These are phyloP conservation scores for Riptortus pedestris DNA, from an alignment of 1,140 invertebrate genomes.

Conservation along the genomic window DNA sequence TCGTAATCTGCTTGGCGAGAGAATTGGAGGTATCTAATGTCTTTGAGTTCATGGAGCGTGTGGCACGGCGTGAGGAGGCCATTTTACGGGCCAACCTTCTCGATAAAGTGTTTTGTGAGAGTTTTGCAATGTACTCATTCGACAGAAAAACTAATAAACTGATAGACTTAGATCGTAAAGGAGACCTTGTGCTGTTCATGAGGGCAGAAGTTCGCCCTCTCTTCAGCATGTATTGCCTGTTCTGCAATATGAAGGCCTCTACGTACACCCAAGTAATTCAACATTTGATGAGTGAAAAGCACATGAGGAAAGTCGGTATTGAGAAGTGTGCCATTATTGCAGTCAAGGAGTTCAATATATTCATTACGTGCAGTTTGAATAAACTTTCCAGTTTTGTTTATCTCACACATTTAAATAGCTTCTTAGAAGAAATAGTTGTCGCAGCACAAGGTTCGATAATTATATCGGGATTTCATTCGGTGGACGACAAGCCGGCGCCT, in stretches of 20 bases:
- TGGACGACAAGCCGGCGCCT: background rate
- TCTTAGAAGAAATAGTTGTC: background rate
- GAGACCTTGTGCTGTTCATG: background rate
- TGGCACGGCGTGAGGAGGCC: background rate
- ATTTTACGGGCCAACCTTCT: background rate
- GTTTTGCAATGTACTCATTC: background rate
- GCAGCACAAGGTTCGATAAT: background rate
- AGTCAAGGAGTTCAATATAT: background rate
- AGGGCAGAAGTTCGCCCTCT: background rate
- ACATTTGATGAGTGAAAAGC: background rate
- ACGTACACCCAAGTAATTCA: background rate
- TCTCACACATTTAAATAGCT: background rate
- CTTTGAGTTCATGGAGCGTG: background rate
- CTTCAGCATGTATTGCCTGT: background rate
- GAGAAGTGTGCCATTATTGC: background rate
- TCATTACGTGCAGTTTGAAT: conserved; percentile 25
- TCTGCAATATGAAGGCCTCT: background rate
- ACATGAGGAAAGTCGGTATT: background rate
- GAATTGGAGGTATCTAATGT: background rate
- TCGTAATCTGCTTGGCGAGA: background rate
- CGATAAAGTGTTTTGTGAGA: background rate
- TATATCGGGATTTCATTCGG: background rate
- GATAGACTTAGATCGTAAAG: background rate
- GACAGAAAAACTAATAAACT: background rate
- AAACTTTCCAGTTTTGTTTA: background rate